Conservation (phyloP, 2,113 vertebrate species). For the Chionis minor region DNA sequence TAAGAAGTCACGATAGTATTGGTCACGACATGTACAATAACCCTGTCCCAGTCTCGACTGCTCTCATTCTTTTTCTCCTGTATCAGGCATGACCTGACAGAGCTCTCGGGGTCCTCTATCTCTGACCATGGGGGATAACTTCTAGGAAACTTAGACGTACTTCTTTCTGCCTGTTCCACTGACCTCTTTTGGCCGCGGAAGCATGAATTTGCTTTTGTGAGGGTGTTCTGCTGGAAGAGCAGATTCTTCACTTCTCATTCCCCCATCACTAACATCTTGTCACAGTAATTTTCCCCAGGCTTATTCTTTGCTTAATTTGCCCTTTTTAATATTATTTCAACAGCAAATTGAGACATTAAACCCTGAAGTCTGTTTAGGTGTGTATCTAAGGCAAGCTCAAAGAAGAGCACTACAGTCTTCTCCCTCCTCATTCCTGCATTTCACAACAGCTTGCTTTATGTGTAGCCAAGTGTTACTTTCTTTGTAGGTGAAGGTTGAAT, state of each 20-base stretch:
- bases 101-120: not conserved
- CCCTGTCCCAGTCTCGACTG: not conserved
- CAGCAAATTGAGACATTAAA: not conserved
- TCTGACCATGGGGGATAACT: not conserved
- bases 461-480: not conserved
- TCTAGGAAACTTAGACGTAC: not conserved
- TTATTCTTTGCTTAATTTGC: not conserved
- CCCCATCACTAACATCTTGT: not conserved
- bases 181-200: not conserved
- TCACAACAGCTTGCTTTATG: not conserved
- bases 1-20: not conserved
- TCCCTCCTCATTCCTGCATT: not conserved
- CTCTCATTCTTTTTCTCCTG: not conserved
- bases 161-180: not conserved
- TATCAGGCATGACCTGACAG: not conserved
- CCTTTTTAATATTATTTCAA: not conserved
- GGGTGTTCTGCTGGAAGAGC: not conserved
- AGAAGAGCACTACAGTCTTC: not conserved
- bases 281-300: not conserved
- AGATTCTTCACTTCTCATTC: not conserved
- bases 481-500: not conserved
- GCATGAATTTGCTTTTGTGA: not conserved
- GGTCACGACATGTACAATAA: not conserved
- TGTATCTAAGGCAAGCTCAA: not conserved
- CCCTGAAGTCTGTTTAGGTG: not conserved